A percentile compares a stretch with the other conserved stretches of the same genome.
phyloP scores from a whole-genome alignment of 2,888 invertebrate species.

The Blastobasis lacticolella region DNA sequence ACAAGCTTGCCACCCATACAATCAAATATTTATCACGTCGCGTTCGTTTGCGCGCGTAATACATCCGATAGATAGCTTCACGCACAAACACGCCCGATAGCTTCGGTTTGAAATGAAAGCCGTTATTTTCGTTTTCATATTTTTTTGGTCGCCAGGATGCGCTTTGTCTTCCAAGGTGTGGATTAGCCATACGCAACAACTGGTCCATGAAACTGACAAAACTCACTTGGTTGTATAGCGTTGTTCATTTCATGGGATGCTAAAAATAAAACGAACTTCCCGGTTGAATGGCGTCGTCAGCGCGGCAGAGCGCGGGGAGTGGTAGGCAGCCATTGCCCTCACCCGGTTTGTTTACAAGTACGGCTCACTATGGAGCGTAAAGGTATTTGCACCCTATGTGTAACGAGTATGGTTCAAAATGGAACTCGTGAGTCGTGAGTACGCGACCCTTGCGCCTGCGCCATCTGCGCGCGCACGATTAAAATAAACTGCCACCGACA shows the following conservation, averaged over 20 bases:
- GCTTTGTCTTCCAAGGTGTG: no score
- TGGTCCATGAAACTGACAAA: constrained; percentile 3
- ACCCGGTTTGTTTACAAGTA: constrained; percentile 70
- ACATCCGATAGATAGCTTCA: constrained; percentile 16
- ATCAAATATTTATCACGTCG: no score
- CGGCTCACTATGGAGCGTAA: constrained; percentile 29
- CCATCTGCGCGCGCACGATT: constrained; percentile 65
- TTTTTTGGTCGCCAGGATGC: no score
- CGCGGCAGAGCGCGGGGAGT: constrained; percentile 56
- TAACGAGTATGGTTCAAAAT: constrained; percentile 44
- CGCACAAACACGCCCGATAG: no score
- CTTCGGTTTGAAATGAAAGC: no score
- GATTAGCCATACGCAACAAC: no score
- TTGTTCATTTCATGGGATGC: constrained; percentile 50
- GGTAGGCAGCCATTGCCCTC: constrained; percentile 71
- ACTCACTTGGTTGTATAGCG: constrained; percentile 22
- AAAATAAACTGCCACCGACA: constrained; percentile 64
- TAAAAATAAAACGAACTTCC: constrained; percentile 73
- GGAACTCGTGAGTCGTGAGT: constrained; percentile 21
- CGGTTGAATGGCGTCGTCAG: constrained; percentile 68
- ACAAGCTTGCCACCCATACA: no score
- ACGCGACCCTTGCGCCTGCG: constrained; percentile 54
- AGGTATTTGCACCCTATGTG: constrained; percentile 47
- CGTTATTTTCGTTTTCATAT: no score
- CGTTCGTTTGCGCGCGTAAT: no score